Base-by-base conservation (phyloP, 2,888 invertebrate genomes). In the Diarsia rubi region DNA sequence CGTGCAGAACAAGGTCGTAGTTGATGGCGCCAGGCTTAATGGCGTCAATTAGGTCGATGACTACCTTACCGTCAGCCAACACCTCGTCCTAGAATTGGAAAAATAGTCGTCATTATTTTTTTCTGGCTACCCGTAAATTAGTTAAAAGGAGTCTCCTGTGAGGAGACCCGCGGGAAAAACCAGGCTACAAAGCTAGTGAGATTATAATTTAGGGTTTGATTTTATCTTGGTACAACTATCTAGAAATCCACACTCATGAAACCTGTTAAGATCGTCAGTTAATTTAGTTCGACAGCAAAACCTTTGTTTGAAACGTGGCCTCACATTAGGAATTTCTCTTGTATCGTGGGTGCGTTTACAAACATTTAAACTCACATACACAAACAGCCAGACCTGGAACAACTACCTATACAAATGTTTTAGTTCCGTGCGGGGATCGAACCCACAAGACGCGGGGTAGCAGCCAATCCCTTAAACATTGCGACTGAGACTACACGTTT, bases 21-120 rank as follows among this genome's bases (percentile, higher is more conserved):
- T 99, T 99, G 91, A 99, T 98, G 82, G 98, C 98, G 71, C 99
- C 99, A 0, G 99, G 99, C 92, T 99, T 99, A 93, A 99, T 99
- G 73, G 99, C 98, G 95, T 99, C 99, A 86, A 99, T 99, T 86
- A 99, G 97, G 95, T 99, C 99, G 85, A 99, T 97, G 24, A 99
- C 98, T 73, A 99, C 98, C 90, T 98, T 98, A n/a, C 98, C 99
- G 93, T 99, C 98, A 24, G 98, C 97, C 90, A 99, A 97, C n/a
- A 97, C 97, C 42, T 98, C 97, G 93, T 99, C 99, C 97, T 99
- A 98, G 0, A 70, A 79, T 19, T 8, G 62, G 42, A 47, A 42
- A 60, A 37, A 65, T n/a, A 11, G 8, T 57, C 8, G 24, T 27
- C 62, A 62, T 42, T 59, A 31, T 27, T 59, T 24, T 54, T 24